Percentiles rank a stretch among this genome's conserved stretches.
Evolutionary conservation across 1,140 invertebrate genomes (phyloP).

Genomic region (Drosophila murphyi): DNA sequence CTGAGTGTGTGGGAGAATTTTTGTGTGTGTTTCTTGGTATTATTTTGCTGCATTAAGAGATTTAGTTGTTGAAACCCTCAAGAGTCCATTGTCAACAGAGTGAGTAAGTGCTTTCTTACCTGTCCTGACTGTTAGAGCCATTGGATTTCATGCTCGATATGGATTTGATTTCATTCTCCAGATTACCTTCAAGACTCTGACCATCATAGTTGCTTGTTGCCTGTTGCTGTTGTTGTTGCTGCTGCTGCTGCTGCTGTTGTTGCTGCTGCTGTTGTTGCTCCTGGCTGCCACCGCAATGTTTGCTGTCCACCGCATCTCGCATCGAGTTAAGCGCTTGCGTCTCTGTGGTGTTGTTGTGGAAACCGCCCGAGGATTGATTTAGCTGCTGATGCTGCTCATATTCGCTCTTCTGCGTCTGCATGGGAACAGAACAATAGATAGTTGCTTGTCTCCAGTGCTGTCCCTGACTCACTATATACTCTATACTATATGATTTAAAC

Average conservation of each 20-base stretch:
- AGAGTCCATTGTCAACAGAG: background rate
- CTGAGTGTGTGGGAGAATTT: slow-evolving; percentile 3
- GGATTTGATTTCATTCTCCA: slow-evolving; percentile 90
- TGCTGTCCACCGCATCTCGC: slow-evolving; percentile 71
- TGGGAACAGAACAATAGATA: background rate
- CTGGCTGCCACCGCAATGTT: slow-evolving; percentile 33
- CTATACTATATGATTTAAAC: background rate
- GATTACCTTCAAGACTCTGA: slow-evolving; percentile 86
- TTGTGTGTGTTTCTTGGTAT: slow-evolving; percentile 8
- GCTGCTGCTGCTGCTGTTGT: slow-evolving; percentile 35
- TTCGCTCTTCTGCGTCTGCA: slow-evolving; percentile 78
- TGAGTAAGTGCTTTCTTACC: slow-evolving; percentile 67
- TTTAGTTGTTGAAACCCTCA: background rate
- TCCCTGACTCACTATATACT: background rate
- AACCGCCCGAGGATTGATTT: slow-evolving; percentile 57
- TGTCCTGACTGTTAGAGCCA: slow-evolving; percentile 87
- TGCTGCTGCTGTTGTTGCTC: slow-evolving; percentile 40
- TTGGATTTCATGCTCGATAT: slow-evolving; percentile 88
- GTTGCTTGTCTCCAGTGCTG: background rate
- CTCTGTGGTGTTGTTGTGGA: slow-evolving; percentile 57
- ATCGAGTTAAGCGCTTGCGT: slow-evolving; percentile 54
- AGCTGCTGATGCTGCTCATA: slow-evolving; percentile 70
- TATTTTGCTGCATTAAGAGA: slow-evolving; percentile 20
- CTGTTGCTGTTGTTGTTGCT: slow-evolving; percentile 38
- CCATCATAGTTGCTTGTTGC: slow-evolving; percentile 59